phyloP scores from a whole-genome alignment of 2,113 vertebrate species.

The Chrysemys picta region DNA sequence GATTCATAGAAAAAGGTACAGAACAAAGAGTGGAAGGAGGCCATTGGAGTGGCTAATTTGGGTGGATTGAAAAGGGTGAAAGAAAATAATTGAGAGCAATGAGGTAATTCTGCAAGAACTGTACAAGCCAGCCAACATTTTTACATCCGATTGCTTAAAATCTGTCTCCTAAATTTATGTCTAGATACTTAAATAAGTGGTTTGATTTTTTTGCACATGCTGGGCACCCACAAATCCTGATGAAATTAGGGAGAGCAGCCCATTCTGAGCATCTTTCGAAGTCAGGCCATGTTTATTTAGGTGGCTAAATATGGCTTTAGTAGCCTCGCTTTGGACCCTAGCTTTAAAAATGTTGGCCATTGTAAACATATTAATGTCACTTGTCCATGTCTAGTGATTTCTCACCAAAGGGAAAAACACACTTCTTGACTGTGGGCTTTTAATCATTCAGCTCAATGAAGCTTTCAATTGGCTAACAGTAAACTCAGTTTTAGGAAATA shows the following conservation, averaged over 20 bases:
- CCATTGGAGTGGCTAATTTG: background rate
- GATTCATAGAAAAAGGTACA: background rate
- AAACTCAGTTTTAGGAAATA: conserved; percentile 18
- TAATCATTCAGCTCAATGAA: background rate
- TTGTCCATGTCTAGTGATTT: background rate
- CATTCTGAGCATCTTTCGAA: background rate
- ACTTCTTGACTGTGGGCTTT: background rate
- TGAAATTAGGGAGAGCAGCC: background rate
- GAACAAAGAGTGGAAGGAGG: background rate
- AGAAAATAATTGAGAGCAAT: background rate
- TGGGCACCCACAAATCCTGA: background rate
- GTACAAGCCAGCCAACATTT: background rate
- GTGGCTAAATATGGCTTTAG: background rate
- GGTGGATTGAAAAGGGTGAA: background rate
- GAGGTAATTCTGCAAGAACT: background rate
- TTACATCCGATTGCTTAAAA: background rate
- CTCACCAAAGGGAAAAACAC: background rate
- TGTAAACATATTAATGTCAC: background rate
- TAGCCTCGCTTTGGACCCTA: background rate
- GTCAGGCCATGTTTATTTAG: background rate
- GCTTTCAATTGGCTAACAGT: background rate
- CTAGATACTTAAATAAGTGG: background rate
- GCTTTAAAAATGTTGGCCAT: background rate
- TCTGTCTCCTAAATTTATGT: background rate
- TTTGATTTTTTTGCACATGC: background rate